Conservation (phyloP, 2,113 vertebrate genomes). For the Tragulus kanchil region DNA sequence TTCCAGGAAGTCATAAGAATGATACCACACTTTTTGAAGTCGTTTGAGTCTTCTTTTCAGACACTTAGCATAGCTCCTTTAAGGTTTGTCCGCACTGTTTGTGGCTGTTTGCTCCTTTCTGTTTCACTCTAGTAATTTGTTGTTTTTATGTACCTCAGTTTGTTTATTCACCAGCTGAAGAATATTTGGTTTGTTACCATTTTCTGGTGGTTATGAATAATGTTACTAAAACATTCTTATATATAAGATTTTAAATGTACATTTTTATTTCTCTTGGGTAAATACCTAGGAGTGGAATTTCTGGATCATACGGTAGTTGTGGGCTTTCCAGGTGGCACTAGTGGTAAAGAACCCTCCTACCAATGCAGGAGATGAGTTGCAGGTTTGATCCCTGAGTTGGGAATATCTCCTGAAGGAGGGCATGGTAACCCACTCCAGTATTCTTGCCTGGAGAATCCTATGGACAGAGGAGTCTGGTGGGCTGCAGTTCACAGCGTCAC, state of each 20-base stretch:
- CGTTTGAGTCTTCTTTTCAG: background rate
- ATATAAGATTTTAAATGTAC: background rate
- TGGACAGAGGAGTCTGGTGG: background rate
- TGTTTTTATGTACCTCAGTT: background rate
- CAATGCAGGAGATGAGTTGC: background rate
- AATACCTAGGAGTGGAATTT: background rate
- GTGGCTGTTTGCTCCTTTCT: background rate
- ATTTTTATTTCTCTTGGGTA: conserved; percentile 22
- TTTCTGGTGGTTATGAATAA: background rate
- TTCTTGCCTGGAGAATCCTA: background rate
- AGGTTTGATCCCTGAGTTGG: background rate
- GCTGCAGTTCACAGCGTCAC: background rate
- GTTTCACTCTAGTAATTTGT: background rate
- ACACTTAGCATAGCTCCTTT: background rate
- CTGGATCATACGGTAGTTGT: background rate
- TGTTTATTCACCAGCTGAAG: background rate
- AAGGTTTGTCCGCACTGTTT: background rate
- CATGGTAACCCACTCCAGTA: background rate
- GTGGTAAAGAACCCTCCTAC: background rate
- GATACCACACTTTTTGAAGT: background rate
- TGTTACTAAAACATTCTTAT: background rate
- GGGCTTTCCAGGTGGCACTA: background rate
- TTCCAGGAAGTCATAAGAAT: background rate
- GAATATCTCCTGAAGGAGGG: background rate
- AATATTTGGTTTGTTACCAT: background rate